Base-by-base conservation (phyloP, 2,113 vertebrate species). In the Chrysochloris asiatica region DNA sequence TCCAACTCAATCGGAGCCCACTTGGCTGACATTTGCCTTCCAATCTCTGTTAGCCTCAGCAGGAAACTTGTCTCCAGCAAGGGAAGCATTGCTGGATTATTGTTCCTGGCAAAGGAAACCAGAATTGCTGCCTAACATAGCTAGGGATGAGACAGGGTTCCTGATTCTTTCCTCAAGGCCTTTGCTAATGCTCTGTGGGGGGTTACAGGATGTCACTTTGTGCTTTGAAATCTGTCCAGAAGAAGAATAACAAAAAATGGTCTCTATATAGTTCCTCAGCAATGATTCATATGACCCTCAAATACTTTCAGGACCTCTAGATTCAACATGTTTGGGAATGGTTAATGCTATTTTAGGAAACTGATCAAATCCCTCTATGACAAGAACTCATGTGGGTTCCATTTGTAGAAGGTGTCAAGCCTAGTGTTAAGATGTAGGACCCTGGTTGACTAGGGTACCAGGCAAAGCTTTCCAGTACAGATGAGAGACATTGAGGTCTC, bases 51-150 rank as follows among this genome's bases (percentile, higher is more conserved):
- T 89, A 80, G 67, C 79, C 92, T 83, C 94, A 1, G 86, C 61
- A 86, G 94, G 94, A 89, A 78, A 86, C 88, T 80, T 24, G 17
- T 71, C 61, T 94, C 90, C 96, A 94, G 95, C 93, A 92, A 81
- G 38, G 50, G 63, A 56, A 91, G 72, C 63, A 33, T 22, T 9
- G 65, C 67, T 2, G 4, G 63, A 61, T 93, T 89, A 90, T 91
- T 93, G 92, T 90, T 96, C 54, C 95, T 96, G 95, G 95, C 93
- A 2, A 41, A 78, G 61, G 41, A 59, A 80, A 85, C 86, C 30
- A 73, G 45, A 8, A n/a, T 89, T 93, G 59, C 67, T 93, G 94
- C 94, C 95, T 89, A 95, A 94, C 93, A 95, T 52, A 95, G 95
- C 95, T 94, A 81, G 19, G n/a, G 48, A n/a, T 0, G 0, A 77